A percentile compares a stretch with the other conserved stretches of the same genome.
These are phyloP conservation scores for Acipenser oxyrinchus DNA, from an alignment of 2,797 vertebrate species.

Conservation along the genomic window DNA sequence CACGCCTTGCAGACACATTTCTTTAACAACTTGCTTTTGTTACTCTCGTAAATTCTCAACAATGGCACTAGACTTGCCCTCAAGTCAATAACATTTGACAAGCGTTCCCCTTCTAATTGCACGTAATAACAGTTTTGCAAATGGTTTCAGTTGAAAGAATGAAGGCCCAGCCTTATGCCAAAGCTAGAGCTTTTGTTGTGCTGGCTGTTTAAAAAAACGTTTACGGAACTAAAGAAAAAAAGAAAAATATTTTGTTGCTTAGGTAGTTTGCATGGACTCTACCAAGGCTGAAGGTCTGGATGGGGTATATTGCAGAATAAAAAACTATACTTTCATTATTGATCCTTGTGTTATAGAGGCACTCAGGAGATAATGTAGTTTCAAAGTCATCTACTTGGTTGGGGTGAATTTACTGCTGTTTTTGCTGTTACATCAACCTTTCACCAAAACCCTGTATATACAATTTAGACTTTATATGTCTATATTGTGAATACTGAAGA, in stretches of 20 bases:
- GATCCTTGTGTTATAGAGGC: too few relatives aligned
- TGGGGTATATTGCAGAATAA: too few relatives aligned
- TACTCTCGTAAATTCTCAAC: background rate
- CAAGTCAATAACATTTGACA: background rate
- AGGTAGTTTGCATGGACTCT: conserved; percentile 17
- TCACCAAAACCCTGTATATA: too few relatives aligned
- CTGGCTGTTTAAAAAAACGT: conserved; percentile 17
- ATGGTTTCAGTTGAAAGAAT: conserved; percentile 19
- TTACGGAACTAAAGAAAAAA: conserved; percentile 2
- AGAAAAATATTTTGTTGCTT: conserved; percentile 21
- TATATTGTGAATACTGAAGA: too few relatives aligned
- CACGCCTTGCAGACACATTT: conserved; percentile 28
- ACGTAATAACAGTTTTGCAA: background rate
- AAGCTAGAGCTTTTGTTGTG: conserved; percentile 29
- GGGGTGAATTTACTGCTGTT: too few relatives aligned
- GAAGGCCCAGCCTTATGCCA: conserved; percentile 55
- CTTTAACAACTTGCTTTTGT: conserved; percentile 44
- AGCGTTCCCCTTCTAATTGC: conserved; percentile 10
- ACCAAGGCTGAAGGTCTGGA: too few relatives aligned
- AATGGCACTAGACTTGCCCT: background rate
- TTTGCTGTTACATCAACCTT: too few relatives aligned
- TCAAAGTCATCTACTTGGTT: too few relatives aligned
- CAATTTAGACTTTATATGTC: too few relatives aligned
- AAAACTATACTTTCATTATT: too few relatives aligned
- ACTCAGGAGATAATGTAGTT: too few relatives aligned